Evolutionary conservation across 1,140 invertebrate genomes (phyloP).

Genomic region (Euura saliciscinereae): DNA sequence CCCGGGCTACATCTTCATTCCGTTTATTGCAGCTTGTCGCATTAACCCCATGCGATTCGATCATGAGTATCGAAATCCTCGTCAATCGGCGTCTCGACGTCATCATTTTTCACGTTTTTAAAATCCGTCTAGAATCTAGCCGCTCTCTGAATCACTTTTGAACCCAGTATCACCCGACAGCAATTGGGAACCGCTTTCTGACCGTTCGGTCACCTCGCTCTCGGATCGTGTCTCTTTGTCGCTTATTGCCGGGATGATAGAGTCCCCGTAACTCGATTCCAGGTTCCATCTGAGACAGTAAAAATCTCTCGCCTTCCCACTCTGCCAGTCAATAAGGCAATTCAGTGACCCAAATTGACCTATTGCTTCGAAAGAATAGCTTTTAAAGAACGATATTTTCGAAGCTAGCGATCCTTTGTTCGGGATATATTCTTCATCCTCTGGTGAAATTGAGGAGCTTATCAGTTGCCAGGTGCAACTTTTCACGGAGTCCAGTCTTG

Average conservation of each 20-base stretch:
- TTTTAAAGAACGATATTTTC: slow-evolving; percentile 37
- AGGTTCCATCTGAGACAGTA: slow-evolving; percentile 56
- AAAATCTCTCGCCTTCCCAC: slow-evolving; percentile 43
- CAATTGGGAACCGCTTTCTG: neutral
- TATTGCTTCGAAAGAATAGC: slow-evolving; percentile 49
- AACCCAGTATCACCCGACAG: neutral
- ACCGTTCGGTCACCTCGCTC: neutral
- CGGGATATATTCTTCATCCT: neutral
- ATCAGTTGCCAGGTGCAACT: neutral
- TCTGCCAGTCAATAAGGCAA: slow-evolving; percentile 58
- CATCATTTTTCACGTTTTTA: too few species aligned
- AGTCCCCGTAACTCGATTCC: slow-evolving; percentile 51
- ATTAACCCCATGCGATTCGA: too few species aligned
- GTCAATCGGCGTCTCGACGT: too few species aligned
- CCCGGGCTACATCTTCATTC: slow-evolving; percentile 5
- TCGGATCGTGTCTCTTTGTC: slow-evolving; percentile 20
- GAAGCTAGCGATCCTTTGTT: neutral
- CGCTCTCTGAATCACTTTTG: too few species aligned
- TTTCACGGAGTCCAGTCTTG: neutral
- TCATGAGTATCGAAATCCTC: too few species aligned
- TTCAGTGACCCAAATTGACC: slow-evolving; percentile 56
- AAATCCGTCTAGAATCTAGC: too few species aligned
- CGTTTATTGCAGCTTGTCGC: neutral
- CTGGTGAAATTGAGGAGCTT: too few species aligned
- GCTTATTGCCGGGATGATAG: slow-evolving; percentile 40